A percentile compares a stretch with the other conserved stretches of the same genome.
Evolutionary conservation across 1,140 invertebrate species (phyloP).

Genomic region (Tetramorium simillimum): DNA sequence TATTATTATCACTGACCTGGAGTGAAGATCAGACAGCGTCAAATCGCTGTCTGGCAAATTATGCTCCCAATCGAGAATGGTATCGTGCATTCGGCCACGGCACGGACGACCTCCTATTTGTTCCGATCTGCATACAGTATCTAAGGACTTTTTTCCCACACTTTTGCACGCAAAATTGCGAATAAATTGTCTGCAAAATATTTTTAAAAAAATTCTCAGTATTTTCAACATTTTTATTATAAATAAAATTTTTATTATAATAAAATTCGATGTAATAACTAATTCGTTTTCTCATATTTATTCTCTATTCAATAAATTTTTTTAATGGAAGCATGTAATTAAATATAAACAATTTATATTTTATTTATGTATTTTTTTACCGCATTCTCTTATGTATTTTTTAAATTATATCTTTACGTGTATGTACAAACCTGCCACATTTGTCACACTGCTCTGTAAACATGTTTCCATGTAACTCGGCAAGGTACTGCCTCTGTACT

Average conservation of each 20-base stretch:
- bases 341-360: slow-evolving; percentile 27
- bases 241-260: not conserved
- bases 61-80: slow-evolving; percentile 99
- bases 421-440: slow-evolving; percentile 91
- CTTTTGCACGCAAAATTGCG: slow-evolving; percentile 92
- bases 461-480: slow-evolving; percentile 99
- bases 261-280: not conserved
- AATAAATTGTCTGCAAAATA: slow-evolving; percentile 92
- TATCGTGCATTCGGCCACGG: slow-evolving; percentile 95
- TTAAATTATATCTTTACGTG: slow-evolving; percentile 33
- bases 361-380: not conserved
- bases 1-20: slow-evolving; percentile 87
- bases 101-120: slow-evolving; percentile 89
- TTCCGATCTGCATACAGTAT: slow-evolving; percentile 90
- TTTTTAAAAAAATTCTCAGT: slow-evolving; percentile 17
- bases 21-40: slow-evolving; percentile 94
- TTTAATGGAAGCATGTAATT: not conserved
- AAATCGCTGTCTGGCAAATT: slow-evolving; percentile 96
- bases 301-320: not conserved
- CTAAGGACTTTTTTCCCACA: slow-evolving; percentile 96
- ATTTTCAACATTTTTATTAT: not conserved
- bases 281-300: not conserved
- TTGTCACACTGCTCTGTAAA: slow-evolving; percentile 97
- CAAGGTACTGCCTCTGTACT: slow-evolving; percentile 91
- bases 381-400: not conserved